Conservation (phyloP, 2,113 vertebrate species). For the Orycteropus afer region DNA sequence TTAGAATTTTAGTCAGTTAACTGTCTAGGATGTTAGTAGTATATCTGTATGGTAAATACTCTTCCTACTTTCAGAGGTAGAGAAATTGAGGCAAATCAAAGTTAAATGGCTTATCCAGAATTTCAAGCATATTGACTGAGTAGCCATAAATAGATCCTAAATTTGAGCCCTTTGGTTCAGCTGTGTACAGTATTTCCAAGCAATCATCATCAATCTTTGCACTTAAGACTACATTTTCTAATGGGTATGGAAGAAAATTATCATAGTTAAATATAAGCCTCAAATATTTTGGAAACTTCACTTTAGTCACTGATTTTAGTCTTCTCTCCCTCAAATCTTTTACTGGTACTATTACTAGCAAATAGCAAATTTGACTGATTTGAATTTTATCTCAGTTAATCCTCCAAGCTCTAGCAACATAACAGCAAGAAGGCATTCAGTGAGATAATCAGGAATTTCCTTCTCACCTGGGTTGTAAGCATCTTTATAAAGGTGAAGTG, state of each 20-base stretch:
- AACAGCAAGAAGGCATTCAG: background rate
- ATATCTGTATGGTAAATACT: slow-evolving; percentile 39
- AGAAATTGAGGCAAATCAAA: slow-evolving; percentile 52
- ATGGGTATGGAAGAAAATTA: slow-evolving; percentile 38
- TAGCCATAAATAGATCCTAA: slow-evolving; percentile 69
- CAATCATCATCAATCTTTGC: slow-evolving; percentile 35
- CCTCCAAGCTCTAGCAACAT: background rate
- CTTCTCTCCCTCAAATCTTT: slow-evolving; percentile 43
- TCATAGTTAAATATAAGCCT: slow-evolving; percentile 66
- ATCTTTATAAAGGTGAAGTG: slow-evolving; percentile 11
- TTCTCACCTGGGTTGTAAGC: background rate
- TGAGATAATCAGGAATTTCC: background rate
- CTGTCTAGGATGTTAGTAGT: background rate
- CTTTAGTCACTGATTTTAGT: slow-evolving; percentile 63
- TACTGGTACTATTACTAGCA: slow-evolving; percentile 51
- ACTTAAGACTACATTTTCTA: slow-evolving; percentile 68
- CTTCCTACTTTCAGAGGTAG: slow-evolving; percentile 43
- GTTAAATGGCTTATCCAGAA: slow-evolving; percentile 60
- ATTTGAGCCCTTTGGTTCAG: slow-evolving; percentile 59
- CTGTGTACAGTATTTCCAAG: slow-evolving; percentile 59
- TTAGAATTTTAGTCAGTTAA: slow-evolving; percentile 21
- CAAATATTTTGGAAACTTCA: slow-evolving; percentile 68
- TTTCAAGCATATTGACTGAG: slow-evolving; percentile 61
- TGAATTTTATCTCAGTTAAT: slow-evolving; percentile 45
- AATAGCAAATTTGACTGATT: slow-evolving; percentile 38